These are phyloP conservation scores for Barnardius zonarius DNA, from an alignment of 2,113 vertebrate genomes.

Conservation along the genomic window DNA sequence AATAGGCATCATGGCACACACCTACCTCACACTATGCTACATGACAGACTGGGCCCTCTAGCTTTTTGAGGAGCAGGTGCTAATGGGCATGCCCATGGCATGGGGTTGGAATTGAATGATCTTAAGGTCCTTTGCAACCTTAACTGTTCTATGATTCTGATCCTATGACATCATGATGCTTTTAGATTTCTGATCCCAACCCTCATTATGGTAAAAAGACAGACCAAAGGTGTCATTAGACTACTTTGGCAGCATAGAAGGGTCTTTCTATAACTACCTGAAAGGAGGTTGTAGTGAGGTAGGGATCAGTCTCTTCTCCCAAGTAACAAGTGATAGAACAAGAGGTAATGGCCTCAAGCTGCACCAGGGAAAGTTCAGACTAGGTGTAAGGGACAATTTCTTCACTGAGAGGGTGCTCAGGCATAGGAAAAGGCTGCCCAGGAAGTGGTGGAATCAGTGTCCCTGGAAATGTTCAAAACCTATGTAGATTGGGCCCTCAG, in stretches of 20 bases:
- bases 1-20: fast-evolving
- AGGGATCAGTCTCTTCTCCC: not conserved
- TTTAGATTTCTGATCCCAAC: not conserved
- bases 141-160: not conserved
- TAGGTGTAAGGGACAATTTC: not conserved
- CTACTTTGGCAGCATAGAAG: not conserved
- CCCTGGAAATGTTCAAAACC: not conserved
- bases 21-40: not conserved
- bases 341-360: not conserved
- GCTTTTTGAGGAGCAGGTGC: not conserved
- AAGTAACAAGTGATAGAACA: not conserved
- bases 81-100: not conserved
- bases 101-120: not conserved
- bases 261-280: not conserved
- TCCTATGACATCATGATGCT: not conserved
- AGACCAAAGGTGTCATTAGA: not conserved
- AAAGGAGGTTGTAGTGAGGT: not conserved
- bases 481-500: not conserved
- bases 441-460: not conserved
- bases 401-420: not conserved
- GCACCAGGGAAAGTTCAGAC: not conserved
- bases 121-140: not conserved
- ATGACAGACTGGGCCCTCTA: not conserved
- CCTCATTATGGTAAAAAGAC: not conserved
- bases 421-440: not conserved